Conservation (phyloP, 2,797 vertebrate genomes). For the Coluber constrictor region DNA sequence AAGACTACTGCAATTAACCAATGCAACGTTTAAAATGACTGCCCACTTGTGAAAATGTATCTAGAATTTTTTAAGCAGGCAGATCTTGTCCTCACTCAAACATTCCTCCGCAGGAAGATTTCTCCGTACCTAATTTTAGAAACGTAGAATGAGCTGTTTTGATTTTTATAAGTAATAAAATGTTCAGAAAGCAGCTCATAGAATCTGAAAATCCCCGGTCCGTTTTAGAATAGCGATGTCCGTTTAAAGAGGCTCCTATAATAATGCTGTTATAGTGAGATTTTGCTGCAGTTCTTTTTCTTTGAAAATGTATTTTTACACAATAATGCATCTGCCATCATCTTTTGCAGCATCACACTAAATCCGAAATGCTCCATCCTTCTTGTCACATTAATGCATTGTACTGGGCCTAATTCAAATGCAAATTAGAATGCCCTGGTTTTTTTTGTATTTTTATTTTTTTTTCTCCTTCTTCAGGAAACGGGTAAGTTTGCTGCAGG, state of each 20-base stretch:
- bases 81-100: background rate
- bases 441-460: no score
- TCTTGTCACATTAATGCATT: background rate
- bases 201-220: background rate
- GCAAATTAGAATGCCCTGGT: background rate
- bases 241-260: background rate
- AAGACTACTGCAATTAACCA: background rate
- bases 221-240: background rate
- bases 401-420: conserved; percentile 15
- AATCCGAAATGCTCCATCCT: conserved; percentile 4
- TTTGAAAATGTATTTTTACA: conserved; percentile 5
- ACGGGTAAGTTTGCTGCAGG: conserved; percentile 12
- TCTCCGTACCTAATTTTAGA: background rate
- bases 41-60: background rate
- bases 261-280: background rate
- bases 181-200: background rate
- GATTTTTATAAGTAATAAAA: background rate
- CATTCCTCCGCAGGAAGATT: background rate
- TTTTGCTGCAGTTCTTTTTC: background rate
- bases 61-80: background rate
- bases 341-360: background rate
- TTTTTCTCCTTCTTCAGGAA: background rate
- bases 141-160: background rate
- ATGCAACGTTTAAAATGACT: background rate
- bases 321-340: background rate